A percentile compares a stretch with the other conserved stretches of the same genome.
Conservation (phyloP, 2,797 vertebrate species). For the Mormyrus hasselquistii region DNA sequence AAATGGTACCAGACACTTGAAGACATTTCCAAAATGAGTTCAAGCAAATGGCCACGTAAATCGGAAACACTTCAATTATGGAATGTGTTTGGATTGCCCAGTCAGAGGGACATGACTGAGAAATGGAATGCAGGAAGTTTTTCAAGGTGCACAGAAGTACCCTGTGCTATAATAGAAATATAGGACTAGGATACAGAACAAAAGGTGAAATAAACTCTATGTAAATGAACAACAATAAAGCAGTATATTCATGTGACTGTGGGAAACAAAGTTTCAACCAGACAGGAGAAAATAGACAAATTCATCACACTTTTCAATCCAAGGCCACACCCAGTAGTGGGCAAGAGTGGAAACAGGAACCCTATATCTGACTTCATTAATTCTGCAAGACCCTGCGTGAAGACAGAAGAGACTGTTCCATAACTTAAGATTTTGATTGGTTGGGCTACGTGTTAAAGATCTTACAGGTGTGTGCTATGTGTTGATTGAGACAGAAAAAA, state of each 20-base stretch:
- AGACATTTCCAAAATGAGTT: background rate
- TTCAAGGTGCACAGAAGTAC: background rate
- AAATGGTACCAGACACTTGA: background rate
- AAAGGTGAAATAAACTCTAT: background rate
- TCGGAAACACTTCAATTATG: background rate
- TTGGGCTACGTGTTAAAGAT: background rate
- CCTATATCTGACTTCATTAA: background rate
- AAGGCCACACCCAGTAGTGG: background rate
- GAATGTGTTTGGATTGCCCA: background rate
- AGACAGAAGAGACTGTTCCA: background rate
- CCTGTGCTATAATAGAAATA: background rate
- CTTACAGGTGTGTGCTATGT: background rate
- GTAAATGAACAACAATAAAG: background rate
- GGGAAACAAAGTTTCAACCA: background rate
- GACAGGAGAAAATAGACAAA: background rate
- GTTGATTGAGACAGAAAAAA: background rate
- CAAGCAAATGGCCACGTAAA: background rate
- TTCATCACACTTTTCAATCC: background rate
- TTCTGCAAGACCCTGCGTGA: background rate
- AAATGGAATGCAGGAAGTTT: background rate
- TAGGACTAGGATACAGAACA: background rate
- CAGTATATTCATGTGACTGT: background rate
- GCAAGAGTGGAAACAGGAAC: background rate
- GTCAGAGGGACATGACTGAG: background rate
- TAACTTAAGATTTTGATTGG: background rate